Evolutionary conservation across 2,113 vertebrate species (phyloP).

Genomic region (Xyrauchen texanus): DNA sequence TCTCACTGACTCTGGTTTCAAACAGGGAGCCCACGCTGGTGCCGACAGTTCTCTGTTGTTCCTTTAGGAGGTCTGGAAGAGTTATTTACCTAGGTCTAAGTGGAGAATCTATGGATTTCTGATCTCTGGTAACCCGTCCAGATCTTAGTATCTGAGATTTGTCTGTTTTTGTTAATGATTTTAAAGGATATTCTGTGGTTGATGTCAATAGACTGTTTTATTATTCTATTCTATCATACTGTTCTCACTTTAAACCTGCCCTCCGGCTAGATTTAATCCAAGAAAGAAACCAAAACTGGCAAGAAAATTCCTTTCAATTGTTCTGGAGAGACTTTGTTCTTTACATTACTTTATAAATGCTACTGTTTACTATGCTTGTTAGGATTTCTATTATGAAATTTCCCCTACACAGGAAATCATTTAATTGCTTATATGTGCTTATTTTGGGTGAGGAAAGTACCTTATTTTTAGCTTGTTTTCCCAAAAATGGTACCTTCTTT

Average conservation of each 20-base stretch:
- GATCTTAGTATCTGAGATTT: not conserved
- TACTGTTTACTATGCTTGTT: too few species aligned
- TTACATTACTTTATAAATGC: too few species aligned
- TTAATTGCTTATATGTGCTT: too few species aligned
- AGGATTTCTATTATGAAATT: too few species aligned
- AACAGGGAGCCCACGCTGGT: slow-evolving; percentile 24
- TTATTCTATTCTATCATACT: not conserved
- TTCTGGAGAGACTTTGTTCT: too few species aligned
- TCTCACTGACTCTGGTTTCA: slow-evolving; percentile 24
- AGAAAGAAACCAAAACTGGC: too few species aligned
- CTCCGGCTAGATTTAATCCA: slow-evolving; percentile 18
- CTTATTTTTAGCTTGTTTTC: too few species aligned
- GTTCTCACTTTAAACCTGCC: slow-evolving; percentile 2
- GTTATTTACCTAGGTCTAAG: slow-evolving; percentile 32
- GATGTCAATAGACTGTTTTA: not conserved
- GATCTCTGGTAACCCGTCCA: not conserved
- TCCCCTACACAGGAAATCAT: too few species aligned
- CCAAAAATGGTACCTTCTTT: too few species aligned
- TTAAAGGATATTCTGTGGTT: slow-evolving; percentile 2
- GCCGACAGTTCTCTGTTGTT: slow-evolving; percentile 25
- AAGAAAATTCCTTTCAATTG: too few species aligned
- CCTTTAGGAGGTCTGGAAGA: slow-evolving; percentile 1
- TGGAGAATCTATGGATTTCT: slow-evolving; percentile 20
- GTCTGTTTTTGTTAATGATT: slow-evolving; percentile 24
- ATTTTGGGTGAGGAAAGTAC: too few species aligned